A percentile compares a stretch with the other conserved stretches of the same genome.
Evolutionary conservation across 2,797 vertebrate species (phyloP).

Genomic region (Melopsittacus undulatus): DNA sequence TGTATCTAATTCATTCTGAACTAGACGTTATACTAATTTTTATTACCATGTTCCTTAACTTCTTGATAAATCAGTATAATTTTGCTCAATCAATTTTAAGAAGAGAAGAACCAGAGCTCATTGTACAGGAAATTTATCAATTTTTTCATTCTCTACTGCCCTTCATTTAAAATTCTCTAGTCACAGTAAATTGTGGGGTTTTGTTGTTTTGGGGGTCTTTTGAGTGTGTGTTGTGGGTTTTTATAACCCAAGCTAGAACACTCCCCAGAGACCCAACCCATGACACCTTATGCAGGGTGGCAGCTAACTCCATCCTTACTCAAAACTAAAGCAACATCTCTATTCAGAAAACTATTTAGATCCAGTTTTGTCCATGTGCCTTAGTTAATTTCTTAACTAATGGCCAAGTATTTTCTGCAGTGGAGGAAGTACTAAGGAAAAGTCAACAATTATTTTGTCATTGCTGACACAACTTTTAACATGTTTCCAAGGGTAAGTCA

Average conservation of each 20-base stretch:
- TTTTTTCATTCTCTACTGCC: neutral
- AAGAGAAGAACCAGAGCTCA: neutral
- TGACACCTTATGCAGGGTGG: neutral
- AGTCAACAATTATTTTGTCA: neutral
- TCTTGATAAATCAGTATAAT: neutral
- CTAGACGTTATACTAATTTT: neutral
- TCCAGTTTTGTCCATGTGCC: neutral
- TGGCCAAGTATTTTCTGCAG: neutral
- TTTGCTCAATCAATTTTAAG: neutral
- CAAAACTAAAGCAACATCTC: neutral
- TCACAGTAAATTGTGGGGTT: neutral
- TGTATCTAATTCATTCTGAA: neutral
- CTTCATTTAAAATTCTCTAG: neutral
- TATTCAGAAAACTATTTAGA: neutral
- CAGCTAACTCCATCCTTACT: neutral
- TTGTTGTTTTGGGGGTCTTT: neutral
- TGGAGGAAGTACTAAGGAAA: neutral
- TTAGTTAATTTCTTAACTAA: neutral
- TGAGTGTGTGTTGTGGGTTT: neutral
- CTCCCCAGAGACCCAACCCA: neutral
- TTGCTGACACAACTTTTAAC: rapidly evolving
- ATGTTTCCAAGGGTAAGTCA: neutral
- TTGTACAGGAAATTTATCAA: neutral
- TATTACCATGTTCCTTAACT: neutral
- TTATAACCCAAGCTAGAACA: neutral